Evolutionary conservation across 2,113 vertebrate genomes (phyloP).

Genomic region (Albula glossodonta): DNA sequence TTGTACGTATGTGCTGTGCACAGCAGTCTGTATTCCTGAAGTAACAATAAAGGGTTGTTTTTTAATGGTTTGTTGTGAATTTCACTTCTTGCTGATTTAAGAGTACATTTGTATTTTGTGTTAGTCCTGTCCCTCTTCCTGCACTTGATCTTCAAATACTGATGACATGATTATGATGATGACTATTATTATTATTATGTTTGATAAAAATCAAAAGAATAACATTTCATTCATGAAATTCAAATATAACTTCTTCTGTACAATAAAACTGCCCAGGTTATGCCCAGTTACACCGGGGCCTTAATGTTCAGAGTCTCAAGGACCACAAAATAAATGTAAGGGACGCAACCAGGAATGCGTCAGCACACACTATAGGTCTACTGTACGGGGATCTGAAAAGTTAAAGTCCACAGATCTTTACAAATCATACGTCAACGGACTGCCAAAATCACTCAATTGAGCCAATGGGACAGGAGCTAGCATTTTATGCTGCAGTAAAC

Average conservation of each 20-base stretch:
- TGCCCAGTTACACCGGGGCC: too few relatives aligned
- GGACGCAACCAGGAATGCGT: background rate
- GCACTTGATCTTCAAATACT: background rate
- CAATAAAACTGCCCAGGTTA: too few relatives aligned
- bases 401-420: too few relatives aligned
- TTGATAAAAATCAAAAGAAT: background rate
- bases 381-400: too few relatives aligned
- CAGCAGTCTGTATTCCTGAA: slow-evolving; percentile 86
- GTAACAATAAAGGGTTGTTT: slow-evolving; percentile 81
- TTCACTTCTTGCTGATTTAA: slow-evolving; percentile 6
- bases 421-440: too few relatives aligned
- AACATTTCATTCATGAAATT: too few relatives aligned
- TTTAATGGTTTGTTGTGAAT: slow-evolving; percentile 64
- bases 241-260: too few relatives aligned
- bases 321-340: too few relatives aligned
- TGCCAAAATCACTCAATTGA: too few relatives aligned
- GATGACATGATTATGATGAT: background rate
- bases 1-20: slow-evolving; percentile 97
- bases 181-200: background rate
- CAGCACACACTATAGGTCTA: background rate
- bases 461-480: too few relatives aligned
- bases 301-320: too few relatives aligned
- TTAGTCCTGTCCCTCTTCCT: background rate
- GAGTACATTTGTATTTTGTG: background rate
- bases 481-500: too few relatives aligned